Percentiles rank a stretch among this genome's conserved stretches.
These are phyloP conservation scores for Manis crassicaudata DNA, from an alignment of 2,797 vertebrate genomes.

Conservation along the genomic window DNA sequence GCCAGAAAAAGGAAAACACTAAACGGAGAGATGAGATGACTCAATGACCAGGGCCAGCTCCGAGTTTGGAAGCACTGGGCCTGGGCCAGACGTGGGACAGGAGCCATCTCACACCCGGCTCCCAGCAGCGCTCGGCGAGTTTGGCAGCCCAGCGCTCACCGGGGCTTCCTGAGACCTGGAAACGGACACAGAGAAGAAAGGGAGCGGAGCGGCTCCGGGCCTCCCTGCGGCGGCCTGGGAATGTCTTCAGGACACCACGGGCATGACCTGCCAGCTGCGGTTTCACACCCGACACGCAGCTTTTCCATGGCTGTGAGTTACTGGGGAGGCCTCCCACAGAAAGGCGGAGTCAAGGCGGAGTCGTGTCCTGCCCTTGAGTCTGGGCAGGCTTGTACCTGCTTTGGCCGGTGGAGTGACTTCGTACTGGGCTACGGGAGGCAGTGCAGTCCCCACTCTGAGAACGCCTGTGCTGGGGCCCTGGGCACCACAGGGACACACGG, in stretches of 20 bases:
- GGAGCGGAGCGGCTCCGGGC: background rate
- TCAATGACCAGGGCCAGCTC: too few relatives aligned
- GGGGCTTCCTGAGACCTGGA: background rate
- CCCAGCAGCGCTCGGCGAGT: too few relatives aligned
- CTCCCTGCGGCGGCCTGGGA: background rate
- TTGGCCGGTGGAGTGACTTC: background rate
- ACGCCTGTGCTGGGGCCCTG: too few relatives aligned
- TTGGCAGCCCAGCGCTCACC: too few relatives aligned
- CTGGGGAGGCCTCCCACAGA: background rate
- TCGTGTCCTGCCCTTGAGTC: background rate
- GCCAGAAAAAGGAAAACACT: background rate
- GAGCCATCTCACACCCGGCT: too few relatives aligned
- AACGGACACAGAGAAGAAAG: background rate
- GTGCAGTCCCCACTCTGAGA: background rate
- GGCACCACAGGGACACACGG: background rate
- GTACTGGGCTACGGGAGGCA: background rate
- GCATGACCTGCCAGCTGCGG: background rate
- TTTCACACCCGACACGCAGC: too few relatives aligned
- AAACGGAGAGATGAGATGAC: too few relatives aligned
- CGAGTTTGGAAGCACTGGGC: too few relatives aligned
- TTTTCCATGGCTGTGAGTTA: accelerated
- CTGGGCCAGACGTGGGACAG: too few relatives aligned
- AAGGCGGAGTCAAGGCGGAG: background rate
- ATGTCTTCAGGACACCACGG: background rate
- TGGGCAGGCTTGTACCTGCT: background rate